Conservation (phyloP, 2,888 invertebrate species). For the Drosophila aldrichi region DNA sequence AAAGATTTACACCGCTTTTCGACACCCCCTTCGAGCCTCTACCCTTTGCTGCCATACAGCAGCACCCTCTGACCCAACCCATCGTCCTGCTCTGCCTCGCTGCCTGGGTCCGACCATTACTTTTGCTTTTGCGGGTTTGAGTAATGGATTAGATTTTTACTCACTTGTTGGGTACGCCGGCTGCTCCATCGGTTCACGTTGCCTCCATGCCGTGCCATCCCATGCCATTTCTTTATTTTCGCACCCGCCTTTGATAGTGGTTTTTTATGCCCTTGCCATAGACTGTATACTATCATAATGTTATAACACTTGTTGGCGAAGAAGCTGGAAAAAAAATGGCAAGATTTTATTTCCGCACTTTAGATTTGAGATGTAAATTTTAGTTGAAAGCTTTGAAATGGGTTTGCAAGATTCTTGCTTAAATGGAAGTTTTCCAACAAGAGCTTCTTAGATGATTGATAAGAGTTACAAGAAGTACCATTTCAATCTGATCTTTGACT, state of each 20-base stretch:
- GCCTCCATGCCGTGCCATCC: constrained; percentile 8
- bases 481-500: neutral
- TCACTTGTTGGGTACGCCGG: constrained; percentile 61
- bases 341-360: constrained; percentile 4
- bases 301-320: neutral
- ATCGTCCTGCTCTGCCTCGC: neutral
- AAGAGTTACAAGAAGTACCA: neutral
- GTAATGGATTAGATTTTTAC: constrained; percentile 80
- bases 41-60: neutral
- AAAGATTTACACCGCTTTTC: constrained; percentile 75
- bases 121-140: constrained; percentile 74
- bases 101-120: constrained; percentile 54
- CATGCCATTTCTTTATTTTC: constrained; percentile 29
- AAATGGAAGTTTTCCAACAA: neutral
- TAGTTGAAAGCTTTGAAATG: neutral
- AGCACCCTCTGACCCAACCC: neutral
- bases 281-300: constrained; percentile 8
- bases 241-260: constrained; percentile 40
- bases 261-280: constrained; percentile 22
- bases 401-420: neutral
- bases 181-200: constrained; percentile 28
- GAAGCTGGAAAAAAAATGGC: neutral
- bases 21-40: constrained; percentile 4
- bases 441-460: neutral
- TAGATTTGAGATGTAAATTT: constrained; percentile 1